phyloP scores from a whole-genome alignment of 2,113 vertebrate species.

The Chlorodrepanis virens region DNA sequence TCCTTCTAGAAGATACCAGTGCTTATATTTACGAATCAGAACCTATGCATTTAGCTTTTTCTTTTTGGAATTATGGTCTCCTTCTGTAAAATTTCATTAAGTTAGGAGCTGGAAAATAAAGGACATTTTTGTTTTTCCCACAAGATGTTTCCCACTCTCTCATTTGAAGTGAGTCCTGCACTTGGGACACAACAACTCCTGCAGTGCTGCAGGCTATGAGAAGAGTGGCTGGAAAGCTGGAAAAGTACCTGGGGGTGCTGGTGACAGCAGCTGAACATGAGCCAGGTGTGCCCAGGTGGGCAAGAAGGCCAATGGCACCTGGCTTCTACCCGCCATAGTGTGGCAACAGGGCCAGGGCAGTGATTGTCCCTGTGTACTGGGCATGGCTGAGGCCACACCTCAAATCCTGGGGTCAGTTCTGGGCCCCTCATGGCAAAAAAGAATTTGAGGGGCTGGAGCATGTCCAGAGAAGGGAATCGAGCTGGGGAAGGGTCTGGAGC shows the following conservation, averaged over 20 bases:
- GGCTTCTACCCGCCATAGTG: accelerated
- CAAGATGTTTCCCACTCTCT: not conserved
- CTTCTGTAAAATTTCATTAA: not conserved
- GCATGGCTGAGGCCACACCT: not conserved
- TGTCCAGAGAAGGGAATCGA: not conserved
- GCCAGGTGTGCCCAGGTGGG: not conserved
- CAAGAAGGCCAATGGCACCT: not conserved
- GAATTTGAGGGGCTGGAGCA: accelerated
- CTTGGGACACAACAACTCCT: not conserved
- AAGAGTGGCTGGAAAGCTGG: not conserved
- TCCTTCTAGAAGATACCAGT: not conserved
- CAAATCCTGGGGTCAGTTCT: not conserved
- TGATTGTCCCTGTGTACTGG: not conserved
- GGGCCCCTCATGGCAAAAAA: not conserved
- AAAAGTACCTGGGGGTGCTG: not conserved
- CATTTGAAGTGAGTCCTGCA: not conserved
- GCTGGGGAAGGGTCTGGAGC: not conserved
- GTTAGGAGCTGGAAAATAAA: not conserved
- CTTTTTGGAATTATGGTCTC: not conserved
- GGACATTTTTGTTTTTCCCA: not conserved
- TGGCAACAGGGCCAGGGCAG: not conserved
- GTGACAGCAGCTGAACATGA: not conserved
- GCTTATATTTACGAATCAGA: not conserved
- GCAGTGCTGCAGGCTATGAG: not conserved
- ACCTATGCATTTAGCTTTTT: not conserved